phyloP scores from a whole-genome alignment of 2,888 invertebrate genomes.

The Andrena bucephala region DNA sequence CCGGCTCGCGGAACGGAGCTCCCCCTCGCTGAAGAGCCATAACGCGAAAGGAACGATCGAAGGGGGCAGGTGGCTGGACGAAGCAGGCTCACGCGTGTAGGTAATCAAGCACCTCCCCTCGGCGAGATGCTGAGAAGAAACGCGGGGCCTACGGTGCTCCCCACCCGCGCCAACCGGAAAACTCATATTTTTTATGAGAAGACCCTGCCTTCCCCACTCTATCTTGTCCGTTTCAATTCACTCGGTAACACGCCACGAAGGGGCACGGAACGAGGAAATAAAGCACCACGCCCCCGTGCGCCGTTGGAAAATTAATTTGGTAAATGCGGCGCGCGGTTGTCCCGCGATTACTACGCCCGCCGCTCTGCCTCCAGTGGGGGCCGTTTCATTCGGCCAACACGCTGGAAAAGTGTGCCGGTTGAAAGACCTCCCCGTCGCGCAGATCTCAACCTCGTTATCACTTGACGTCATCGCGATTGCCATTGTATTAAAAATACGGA shows the following conservation, averaged over 20 bases:
- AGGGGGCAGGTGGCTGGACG: slow-evolving; percentile 28
- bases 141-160: neutral
- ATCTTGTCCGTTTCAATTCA: slow-evolving; percentile 53
- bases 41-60: slow-evolving; percentile 49
- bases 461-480: slow-evolving; percentile 51
- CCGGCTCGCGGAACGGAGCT: neutral
- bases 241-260: slow-evolving; percentile 29
- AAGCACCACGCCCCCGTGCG: slow-evolving; percentile 13
- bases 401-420: slow-evolving; percentile 40
- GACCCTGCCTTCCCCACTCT: slow-evolving; percentile 10
- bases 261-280: slow-evolving; percentile 49
- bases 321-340: slow-evolving; percentile 45
- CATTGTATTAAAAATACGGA: slow-evolving; percentile 57
- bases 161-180: slow-evolving; percentile 23
- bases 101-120: slow-evolving; percentile 50
- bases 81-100: slow-evolving; percentile 12
- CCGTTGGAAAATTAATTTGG: slow-evolving; percentile 59
- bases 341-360: slow-evolving; percentile 14
- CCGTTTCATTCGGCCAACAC: neutral
- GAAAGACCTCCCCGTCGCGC: slow-evolving; percentile 41
- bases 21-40: slow-evolving; percentile 3
- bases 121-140: neutral
- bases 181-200: slow-evolving; percentile 57
- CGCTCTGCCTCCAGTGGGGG: neutral
- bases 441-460: slow-evolving; percentile 48